Conservation (phyloP, 2,113 vertebrate species). For the Galemys pyrenaicus region DNA sequence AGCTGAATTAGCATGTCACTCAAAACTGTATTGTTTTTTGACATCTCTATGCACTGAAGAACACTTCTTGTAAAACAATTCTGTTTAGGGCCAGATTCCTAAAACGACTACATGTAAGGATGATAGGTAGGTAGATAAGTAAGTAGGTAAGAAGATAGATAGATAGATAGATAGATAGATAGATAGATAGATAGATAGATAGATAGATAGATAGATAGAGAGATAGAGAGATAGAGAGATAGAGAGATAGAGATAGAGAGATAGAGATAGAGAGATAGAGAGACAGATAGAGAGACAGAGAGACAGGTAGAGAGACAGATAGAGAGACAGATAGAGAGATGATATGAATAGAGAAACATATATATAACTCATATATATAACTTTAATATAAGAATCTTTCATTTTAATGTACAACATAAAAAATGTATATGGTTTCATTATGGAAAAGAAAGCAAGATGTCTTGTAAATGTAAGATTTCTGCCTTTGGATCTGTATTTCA, state of each 20-base stretch:
- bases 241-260: too few species aligned
- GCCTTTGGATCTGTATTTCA: not conserved
- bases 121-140: not conserved
- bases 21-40: not conserved
- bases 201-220: not conserved
- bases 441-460: not conserved
- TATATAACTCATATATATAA: too few species aligned
- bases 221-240: too few species aligned
- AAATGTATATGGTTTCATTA: not conserved
- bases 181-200: not conserved
- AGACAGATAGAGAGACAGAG: too few species aligned
- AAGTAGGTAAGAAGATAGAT: not conserved
- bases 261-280: too few species aligned
- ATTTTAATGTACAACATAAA: not conserved
- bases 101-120: not conserved
- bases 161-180: too few species aligned
- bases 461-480: not conserved
- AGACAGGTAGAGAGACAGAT: too few species aligned
- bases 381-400: not conserved
- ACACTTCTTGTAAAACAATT: not conserved
- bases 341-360: too few species aligned
- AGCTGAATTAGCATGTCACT: not conserved
- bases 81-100: not conserved
- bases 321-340: not conserved
- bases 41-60: not conserved